phyloP scores from a whole-genome alignment of 2,113 vertebrate species.

The Amblyopsis rosae region DNA sequence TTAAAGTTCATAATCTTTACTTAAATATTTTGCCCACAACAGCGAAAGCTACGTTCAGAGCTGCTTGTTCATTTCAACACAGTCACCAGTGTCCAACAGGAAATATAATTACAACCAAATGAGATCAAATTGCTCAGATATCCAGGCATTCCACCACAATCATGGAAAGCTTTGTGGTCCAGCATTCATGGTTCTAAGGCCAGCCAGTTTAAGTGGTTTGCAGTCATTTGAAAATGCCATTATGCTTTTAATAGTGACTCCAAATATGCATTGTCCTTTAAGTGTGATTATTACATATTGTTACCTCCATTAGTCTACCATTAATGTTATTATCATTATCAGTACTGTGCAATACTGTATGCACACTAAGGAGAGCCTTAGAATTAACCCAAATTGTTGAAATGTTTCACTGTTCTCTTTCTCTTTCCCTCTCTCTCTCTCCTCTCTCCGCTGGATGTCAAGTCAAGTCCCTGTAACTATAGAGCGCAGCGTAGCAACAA shows the following conservation, averaged over 20 bases:
- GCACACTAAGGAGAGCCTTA: no score
- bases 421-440: no score
- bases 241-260: slow-evolving; percentile 28
- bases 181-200: slow-evolving; percentile 16
- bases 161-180: slow-evolving; percentile 39
- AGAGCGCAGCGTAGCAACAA: no score
- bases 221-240: slow-evolving; percentile 26
- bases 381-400: no score
- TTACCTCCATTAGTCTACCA: no score
- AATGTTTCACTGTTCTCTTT: no score
- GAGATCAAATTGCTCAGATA: slow-evolving; percentile 37
- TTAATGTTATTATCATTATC: no score
- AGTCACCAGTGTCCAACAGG: slow-evolving; percentile 17
- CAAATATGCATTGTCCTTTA: not conserved
- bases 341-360: no score
- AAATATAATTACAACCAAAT: slow-evolving; percentile 36
- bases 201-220: slow-evolving; percentile 32
- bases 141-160: slow-evolving; percentile 39
- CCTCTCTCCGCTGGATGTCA: no score
- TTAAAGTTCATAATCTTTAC: slow-evolving; percentile 51
- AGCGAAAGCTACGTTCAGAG: not conserved
- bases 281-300: not conserved
- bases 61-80: slow-evolving; percentile 26
- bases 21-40: slow-evolving; percentile 26
- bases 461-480: no score